A percentile compares a stretch with the other conserved stretches of the same genome.
Evolutionary conservation across 1,140 invertebrate species (phyloP).

Genomic region (Drosophila ficusphila): DNA sequence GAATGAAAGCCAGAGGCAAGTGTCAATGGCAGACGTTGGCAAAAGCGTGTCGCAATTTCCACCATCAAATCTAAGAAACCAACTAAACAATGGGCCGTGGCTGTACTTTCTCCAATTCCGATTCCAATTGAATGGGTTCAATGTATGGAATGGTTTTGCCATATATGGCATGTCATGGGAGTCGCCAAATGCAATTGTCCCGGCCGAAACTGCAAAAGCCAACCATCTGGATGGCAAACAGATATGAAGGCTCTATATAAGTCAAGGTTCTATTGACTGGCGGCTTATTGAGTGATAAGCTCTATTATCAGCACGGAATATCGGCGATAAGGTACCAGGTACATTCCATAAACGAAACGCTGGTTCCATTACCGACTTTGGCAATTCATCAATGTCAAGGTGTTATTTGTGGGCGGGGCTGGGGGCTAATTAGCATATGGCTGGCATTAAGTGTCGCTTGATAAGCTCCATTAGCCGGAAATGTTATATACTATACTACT

Average conservation of each 20-base stretch:
- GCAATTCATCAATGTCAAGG: constrained; percentile 73
- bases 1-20: constrained; percentile 63
- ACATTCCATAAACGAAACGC: background rate
- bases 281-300: constrained; percentile 58
- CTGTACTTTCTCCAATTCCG: constrained; percentile 74
- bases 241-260: constrained; percentile 33
- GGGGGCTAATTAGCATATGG: constrained; percentile 58
- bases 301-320: constrained; percentile 27
- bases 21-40: constrained; percentile 61
- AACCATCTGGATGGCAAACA: background rate
- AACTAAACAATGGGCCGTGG: constrained; percentile 56
- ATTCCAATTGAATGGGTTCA: constrained; percentile 47
- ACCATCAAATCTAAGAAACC: constrained; percentile 35
- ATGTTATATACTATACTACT: constrained; percentile 1
- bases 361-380: constrained; percentile 7
- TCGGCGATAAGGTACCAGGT: constrained; percentile 20
- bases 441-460: constrained; percentile 19
- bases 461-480: constrained; percentile 13
- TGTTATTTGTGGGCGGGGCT: background rate
- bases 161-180: constrained; percentile 19
- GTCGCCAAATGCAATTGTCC: constrained; percentile 15
- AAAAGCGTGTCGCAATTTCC: constrained; percentile 77
- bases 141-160: background rate
- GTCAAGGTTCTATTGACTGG: constrained; percentile 67
- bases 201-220: background rate